These are phyloP conservation scores for Romanogobio albipinnatus DNA, from an alignment of 2,113 vertebrate species.

Conservation along the genomic window DNA sequence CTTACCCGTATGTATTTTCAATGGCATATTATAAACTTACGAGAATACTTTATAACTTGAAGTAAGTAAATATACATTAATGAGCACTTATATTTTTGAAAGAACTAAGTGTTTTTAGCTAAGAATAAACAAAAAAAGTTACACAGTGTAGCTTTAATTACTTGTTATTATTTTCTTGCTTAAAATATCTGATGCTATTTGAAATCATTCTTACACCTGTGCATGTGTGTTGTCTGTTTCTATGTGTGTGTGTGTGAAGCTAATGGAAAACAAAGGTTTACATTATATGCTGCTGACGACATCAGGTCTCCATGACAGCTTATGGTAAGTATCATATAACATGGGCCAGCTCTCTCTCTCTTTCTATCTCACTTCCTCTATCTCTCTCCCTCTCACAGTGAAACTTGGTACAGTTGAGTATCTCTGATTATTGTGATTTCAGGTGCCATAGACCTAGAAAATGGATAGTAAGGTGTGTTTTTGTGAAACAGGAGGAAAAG, in stretches of 20 bases:
- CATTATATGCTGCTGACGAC: constrained; percentile 35
- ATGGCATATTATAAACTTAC: no score
- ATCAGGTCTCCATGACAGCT: constrained; percentile 37
- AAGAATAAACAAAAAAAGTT: no score
- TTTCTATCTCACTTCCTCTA: not conserved
- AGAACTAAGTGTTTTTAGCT: no score
- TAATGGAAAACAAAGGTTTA: constrained; percentile 36
- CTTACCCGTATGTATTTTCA: no score
- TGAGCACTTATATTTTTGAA: no score
- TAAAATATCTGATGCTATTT: not conserved
- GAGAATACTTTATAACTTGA: no score
- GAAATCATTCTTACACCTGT: not conserved
- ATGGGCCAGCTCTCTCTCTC: constrained; percentile 14
- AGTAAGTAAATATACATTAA: no score
- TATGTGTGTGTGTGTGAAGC: not conserved
- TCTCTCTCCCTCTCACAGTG: not conserved
- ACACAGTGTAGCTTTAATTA: no score
- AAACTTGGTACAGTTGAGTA: not conserved
- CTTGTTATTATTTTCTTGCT: not conserved
- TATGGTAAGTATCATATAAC: constrained; percentile 48
- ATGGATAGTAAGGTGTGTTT: not conserved
- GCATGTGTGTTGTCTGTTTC: not conserved
- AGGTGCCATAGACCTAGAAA: not conserved
- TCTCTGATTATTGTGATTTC: constrained; percentile 7
- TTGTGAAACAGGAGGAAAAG: not conserved